A percentile compares a stretch with the other conserved stretches of the same genome.
Evolutionary conservation across 2,113 vertebrate species (phyloP).

Genomic region (Gorsachius goisagi): DNA sequence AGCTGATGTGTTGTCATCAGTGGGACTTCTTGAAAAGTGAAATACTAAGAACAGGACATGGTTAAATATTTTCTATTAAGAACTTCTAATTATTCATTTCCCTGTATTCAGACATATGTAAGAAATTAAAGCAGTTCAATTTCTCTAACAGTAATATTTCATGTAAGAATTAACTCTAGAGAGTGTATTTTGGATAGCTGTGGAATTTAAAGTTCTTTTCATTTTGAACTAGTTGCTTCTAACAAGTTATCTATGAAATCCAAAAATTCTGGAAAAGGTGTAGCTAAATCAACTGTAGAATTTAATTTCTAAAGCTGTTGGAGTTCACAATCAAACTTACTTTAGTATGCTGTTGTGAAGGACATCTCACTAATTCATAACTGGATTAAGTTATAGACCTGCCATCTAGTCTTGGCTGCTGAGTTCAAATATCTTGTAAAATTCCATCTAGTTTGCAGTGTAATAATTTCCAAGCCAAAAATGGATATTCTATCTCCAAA

Average conservation of each 20-base stretch:
- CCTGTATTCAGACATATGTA: not conserved
- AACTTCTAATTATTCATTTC: not conserved
- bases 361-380: not conserved
- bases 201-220: not conserved
- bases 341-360: not conserved
- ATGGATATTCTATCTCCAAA: not conserved
- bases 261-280: not conserved
- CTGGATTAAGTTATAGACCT: not conserved
- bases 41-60: not conserved
- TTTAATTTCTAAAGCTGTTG: not conserved
- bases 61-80: not conserved
- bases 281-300: not conserved
- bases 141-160: not conserved
- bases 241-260: not conserved
- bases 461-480: not conserved
- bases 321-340: not conserved
- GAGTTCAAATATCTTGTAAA: not conserved
- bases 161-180: not conserved
- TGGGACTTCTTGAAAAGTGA: not conserved
- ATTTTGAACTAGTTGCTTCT: not conserved
- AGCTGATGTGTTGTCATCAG: not conserved
- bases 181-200: accelerated
- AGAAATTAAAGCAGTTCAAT: not conserved
- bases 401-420: not conserved
- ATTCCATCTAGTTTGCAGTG: not conserved